Conservation (phyloP, 2,888 invertebrate genomes). For the Drosophila macrospina region DNA sequence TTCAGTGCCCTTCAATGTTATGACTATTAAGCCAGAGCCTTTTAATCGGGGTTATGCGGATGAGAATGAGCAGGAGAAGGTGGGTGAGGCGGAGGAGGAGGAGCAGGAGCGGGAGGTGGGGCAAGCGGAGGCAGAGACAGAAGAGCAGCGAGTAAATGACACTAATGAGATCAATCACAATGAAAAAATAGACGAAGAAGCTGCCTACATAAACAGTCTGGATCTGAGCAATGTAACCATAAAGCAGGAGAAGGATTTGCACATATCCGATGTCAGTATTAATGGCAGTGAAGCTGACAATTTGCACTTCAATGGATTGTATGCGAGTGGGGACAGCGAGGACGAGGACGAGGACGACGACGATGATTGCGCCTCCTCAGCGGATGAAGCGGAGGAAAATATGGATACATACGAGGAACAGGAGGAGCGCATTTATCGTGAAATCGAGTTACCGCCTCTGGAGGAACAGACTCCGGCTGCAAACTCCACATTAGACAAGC, state of each 20-base stretch:
- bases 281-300: slow-evolving; percentile 42
- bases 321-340: slow-evolving; percentile 40
- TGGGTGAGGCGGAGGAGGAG: no score
- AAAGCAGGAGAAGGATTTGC: slow-evolving; percentile 83
- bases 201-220: slow-evolving; percentile 69
- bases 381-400: slow-evolving; percentile 65
- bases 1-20: slow-evolving; percentile 40
- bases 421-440: slow-evolving; percentile 65
- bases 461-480: slow-evolving; percentile 24
- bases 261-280: slow-evolving; percentile 66
- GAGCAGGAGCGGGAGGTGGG: neutral
- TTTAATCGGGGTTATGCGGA: slow-evolving; percentile 76
- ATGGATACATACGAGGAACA: slow-evolving; percentile 52
- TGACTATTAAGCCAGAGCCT: slow-evolving; percentile 79
- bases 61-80: slow-evolving; percentile 34
- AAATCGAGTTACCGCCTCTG: slow-evolving; percentile 61
- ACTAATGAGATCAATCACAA: slow-evolving; percentile 72
- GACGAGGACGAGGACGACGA: slow-evolving; percentile 39
- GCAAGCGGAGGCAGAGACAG: neutral
- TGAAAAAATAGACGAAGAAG: slow-evolving; percentile 55
- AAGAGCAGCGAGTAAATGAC: neutral
- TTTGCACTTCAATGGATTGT: slow-evolving; percentile 48
- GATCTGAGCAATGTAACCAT: slow-evolving; percentile 79
- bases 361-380: slow-evolving; percentile 58
- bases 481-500: slow-evolving; percentile 4